Base-by-base conservation (phyloP, 2,113 vertebrate genomes). In the Tachycineta bicolor region DNA sequence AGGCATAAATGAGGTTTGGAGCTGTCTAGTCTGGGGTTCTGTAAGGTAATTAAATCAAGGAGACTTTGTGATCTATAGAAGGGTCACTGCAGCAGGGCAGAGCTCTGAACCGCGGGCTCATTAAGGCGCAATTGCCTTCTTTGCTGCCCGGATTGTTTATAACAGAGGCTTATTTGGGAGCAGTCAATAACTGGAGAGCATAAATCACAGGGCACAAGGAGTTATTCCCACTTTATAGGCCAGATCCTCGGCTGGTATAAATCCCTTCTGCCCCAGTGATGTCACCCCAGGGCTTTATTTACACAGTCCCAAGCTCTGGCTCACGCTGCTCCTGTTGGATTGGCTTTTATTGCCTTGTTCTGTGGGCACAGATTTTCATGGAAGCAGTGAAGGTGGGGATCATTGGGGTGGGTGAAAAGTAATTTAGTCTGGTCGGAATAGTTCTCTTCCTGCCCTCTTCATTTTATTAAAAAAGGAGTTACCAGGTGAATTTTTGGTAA, bases 31-130 rank as follows among this genome's bases (percentile, higher is more conserved):
- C 87, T 94, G 63, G 84, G 55, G 67, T 83, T 85, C 92, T 68
- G 68, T 39, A 22, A 94, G 82, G 90, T 92, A 94, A 97, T 95
- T 88, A 93, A 78, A 78, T 87, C 74, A 95, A 91, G 79, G 69
- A 90, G 87, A 73, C 65, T 74, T 76, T 82, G 63, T 89, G 92
- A 93, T 92, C 82, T 87, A 79, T 75, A 59, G 85, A 53, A 90
- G 92, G 96, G 96, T 96, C 96, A 96, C 17, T 70, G 88, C 44
- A 86, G n/a, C 41, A 33, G 67, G 84, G 88, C 91, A 96, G 79
- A 13, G 85, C 88, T 94, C 78, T 94, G 94, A 94, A 91, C 76
- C 91, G 77, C 7, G 75, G 73, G 69, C 90, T 93, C 89, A 85
- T 96, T 87, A 86, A 82, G 70, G 53, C 67, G 79, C 75, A 85